Base-by-base conservation (phyloP, 35 echinoderm and acorn worm species). In the Hemicentrotus pulcherrimus region DNA sequence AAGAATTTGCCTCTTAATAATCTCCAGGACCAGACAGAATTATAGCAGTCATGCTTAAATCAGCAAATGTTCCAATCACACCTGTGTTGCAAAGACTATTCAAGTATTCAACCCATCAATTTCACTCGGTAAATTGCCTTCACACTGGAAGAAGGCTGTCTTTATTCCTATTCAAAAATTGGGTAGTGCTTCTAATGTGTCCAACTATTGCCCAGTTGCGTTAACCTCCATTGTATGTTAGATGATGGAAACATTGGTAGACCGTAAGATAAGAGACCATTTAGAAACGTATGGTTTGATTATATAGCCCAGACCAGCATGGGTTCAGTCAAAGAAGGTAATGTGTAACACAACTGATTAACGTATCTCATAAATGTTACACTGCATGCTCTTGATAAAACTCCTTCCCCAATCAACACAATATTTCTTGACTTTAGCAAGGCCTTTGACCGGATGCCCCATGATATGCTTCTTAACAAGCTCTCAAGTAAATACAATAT, bases 371-470 rank as follows among this genome's bases (percentile, higher is more conserved):
- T 70, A 59, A 41, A 58, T 94, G 14, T 3, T 19, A 47, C 32
- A 47, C 92, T 30, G 22, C n/a, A n/a, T n/a, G n/a, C 31, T 10
- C 61, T 94, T 41, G 92, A 94, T 12, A 94, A 94, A 14, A 6
- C 92, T 55, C 45, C 18, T 58, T 2, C 92, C 22, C 92, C 92
- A 46, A 22, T 47, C 18, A 58, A 94, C 28, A 46, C 32, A 30
- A 24, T 85, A 14, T 94, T 94, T 35, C 32, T 94, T 85, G 65
- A 94, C 12, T 94, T 94, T 33, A 78, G 94, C 32, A 94, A 94
- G 32, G 94, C 52, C 13, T 94, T 94, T 35, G 94, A 94, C 94
- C 28, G 47, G 9, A 94, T 94, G 48, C 13, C 55, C 15, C 59
- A 32, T 32, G 31, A 52, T 32, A 18, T 94, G 13, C 31, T 86